Evolutionary conservation across 2,888 invertebrate genomes (phyloP).

Genomic region (Sacculina carcini): DNA sequence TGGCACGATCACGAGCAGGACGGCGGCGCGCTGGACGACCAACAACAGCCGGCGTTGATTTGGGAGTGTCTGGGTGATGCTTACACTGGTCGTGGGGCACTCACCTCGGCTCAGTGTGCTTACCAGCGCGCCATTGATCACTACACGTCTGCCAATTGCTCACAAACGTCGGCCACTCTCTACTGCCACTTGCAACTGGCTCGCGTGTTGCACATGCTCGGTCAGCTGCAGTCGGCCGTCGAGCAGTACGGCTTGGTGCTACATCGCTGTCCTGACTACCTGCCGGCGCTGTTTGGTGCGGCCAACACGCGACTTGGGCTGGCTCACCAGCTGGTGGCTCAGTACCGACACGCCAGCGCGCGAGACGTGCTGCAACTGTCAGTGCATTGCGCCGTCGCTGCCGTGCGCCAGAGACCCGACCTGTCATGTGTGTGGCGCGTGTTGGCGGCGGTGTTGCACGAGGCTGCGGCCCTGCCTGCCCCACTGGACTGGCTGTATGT

Average conservation of each 20-base stretch:
- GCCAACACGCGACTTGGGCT: slow-evolving; percentile 49
- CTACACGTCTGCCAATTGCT: no score
- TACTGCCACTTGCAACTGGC: slow-evolving; percentile 17
- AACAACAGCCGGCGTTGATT: slow-evolving; percentile 21
- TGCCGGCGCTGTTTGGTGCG: slow-evolving; percentile 50
- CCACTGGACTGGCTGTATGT: background rate
- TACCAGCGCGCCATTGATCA: slow-evolving; percentile 48
- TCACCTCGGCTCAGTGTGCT: slow-evolving; percentile 60
- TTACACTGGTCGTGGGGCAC: slow-evolving; percentile 65
- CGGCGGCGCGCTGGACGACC: background rate
- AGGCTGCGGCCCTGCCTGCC: background rate
- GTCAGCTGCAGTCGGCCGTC: slow-evolving; percentile 44
- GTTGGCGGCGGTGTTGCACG: background rate
- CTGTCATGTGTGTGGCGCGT: background rate
- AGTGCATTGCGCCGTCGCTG: slow-evolving; percentile 29
- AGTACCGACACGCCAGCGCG: slow-evolving; percentile 42
- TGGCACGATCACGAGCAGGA: background rate
- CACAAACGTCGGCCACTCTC: background rate
- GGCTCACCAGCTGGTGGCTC: slow-evolving; percentile 34
- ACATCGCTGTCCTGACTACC: slow-evolving; percentile 28
- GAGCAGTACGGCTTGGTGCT: slow-evolving; percentile 35
- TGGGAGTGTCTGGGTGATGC: slow-evolving; percentile 81
- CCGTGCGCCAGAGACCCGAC: background rate
- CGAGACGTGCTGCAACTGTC: slow-evolving; percentile 45
- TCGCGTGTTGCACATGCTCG: slow-evolving; percentile 27